phyloP scores from a whole-genome alignment of 2,888 invertebrate species.

The Diadegma fenestrale region DNA sequence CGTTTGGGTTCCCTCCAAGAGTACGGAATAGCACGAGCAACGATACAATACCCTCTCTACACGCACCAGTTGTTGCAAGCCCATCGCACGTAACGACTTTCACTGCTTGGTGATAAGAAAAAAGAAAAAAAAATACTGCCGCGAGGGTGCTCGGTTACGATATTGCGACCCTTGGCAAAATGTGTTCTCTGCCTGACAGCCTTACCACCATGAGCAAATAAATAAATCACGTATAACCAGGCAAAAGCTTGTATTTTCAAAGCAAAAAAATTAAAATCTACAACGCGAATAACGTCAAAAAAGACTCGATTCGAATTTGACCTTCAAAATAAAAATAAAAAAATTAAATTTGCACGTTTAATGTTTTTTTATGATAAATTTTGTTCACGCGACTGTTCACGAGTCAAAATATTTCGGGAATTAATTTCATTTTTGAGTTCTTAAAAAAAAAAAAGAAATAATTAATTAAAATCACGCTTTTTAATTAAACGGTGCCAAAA shows the following conservation, averaged over 20 bases:
- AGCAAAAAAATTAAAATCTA: not conserved
- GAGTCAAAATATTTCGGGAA: no score
- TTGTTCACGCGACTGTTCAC: no score
- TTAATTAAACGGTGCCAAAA: not conserved
- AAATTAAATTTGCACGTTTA: not conserved
- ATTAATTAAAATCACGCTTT: not conserved
- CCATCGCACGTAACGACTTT: slow-evolving; percentile 58
- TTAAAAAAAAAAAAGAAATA: not conserved
- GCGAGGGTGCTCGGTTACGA: slow-evolving; percentile 35
- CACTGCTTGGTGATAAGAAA: slow-evolving; percentile 36
- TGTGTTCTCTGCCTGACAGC: slow-evolving; percentile 8
- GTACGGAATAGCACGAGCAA: slow-evolving; percentile 35
- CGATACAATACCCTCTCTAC: slow-evolving; percentile 41
- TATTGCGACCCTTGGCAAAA: slow-evolving; percentile 54
- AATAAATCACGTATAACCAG: slow-evolving; percentile 22
- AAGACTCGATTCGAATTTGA: not conserved
- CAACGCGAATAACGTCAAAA: not conserved
- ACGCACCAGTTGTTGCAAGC: slow-evolving; percentile 61
- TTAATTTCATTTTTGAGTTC: not conserved
- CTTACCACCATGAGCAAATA: slow-evolving; percentile 11
- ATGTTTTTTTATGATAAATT: not conserved
- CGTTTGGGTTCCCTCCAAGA: slow-evolving; percentile 13
- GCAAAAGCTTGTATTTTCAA: not conserved
- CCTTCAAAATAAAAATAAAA: not conserved
- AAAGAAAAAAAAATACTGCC: slow-evolving; percentile 33